A percentile compares a stretch with the other conserved stretches of the same genome.
phyloP scores from a whole-genome alignment of 1,140 invertebrate species.

The Drosophila nigromelanica region DNA sequence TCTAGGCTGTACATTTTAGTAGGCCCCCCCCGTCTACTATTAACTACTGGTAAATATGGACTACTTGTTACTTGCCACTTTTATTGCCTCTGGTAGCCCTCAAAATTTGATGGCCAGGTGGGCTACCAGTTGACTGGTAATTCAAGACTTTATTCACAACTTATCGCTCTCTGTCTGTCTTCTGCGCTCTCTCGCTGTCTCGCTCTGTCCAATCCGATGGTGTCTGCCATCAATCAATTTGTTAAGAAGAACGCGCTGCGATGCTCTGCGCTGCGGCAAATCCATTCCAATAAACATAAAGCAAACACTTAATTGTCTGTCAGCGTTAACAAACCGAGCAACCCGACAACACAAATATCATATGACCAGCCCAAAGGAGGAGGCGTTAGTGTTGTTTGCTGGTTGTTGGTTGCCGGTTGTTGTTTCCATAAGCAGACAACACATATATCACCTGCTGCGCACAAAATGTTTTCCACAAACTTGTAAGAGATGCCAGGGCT shows the following conservation, averaged over 20 bases:
- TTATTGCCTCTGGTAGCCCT: slow-evolving; percentile 69
- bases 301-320: slow-evolving; percentile 82
- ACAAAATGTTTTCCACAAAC: slow-evolving; percentile 80
- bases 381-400: slow-evolving; percentile 44
- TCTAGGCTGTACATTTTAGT: slow-evolving; percentile 39
- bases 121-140: slow-evolving; percentile 48
- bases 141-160: slow-evolving; percentile 48
- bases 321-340: slow-evolving; percentile 77
- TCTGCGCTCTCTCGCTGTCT: not conserved
- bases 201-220: slow-evolving; percentile 15
- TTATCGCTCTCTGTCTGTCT: slow-evolving; percentile 30
- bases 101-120: slow-evolving; percentile 58
- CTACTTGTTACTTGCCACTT: slow-evolving; percentile 53
- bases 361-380: slow-evolving; percentile 58
- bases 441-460: slow-evolving; percentile 81
- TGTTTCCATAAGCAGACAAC: slow-evolving; percentile 68
- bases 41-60: not conserved
- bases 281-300: slow-evolving; percentile 82
- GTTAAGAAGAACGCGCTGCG: slow-evolving; percentile 57
- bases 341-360: slow-evolving; percentile 79
- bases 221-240: slow-evolving; percentile 73
- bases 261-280: slow-evolving; percentile 57
- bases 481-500: slow-evolving; percentile 76
- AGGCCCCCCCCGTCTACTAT: not conserved
- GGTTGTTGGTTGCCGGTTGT: slow-evolving; percentile 23